Evolutionary conservation across 2,888 invertebrate genomes (phyloP).

Genomic region (Plebejus argus): DNA sequence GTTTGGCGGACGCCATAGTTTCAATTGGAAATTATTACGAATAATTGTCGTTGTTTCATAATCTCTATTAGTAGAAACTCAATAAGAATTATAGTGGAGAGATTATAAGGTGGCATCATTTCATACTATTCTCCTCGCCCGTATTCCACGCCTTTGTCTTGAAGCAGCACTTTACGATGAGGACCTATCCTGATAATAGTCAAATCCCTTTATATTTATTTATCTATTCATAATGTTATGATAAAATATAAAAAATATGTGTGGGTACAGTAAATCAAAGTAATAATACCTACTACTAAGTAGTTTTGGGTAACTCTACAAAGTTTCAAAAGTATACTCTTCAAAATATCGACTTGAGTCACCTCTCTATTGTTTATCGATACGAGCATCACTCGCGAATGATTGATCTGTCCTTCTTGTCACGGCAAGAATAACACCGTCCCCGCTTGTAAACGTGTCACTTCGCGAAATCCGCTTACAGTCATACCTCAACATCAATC

Average conservation of each 20-base stretch:
- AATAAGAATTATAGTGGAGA: too few species aligned
- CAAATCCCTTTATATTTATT: too few species aligned
- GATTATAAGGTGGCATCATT: too few species aligned
- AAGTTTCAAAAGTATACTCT: constrained; percentile 19
- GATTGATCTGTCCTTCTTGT: constrained; percentile 74
- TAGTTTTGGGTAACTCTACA: not conserved
- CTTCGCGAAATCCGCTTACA: constrained; percentile 68
- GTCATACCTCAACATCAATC: constrained; percentile 40
- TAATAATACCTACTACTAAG: too few species aligned
- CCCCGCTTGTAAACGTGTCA: constrained; percentile 72
- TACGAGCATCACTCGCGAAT: constrained; percentile 59
- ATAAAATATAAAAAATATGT: not conserved
- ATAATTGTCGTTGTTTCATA: too few species aligned
- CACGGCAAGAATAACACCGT: constrained; percentile 77
- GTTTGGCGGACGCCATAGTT: too few species aligned
- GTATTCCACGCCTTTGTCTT: too few species aligned
- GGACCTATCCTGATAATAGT: too few species aligned
- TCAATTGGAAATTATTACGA: too few species aligned
- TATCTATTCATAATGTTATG: not conserved
- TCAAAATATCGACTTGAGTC: constrained; percentile 47
- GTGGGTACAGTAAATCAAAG: not conserved
- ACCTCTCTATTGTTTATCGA: constrained; percentile 39
- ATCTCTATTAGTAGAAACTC: too few species aligned
- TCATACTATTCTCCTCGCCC: too few species aligned
- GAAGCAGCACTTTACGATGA: too few species aligned